A percentile compares a stretch with the other conserved stretches of the same genome.
phyloP scores from a whole-genome alignment of 1,140 invertebrate genomes.

The Drosophila repletoides region DNA sequence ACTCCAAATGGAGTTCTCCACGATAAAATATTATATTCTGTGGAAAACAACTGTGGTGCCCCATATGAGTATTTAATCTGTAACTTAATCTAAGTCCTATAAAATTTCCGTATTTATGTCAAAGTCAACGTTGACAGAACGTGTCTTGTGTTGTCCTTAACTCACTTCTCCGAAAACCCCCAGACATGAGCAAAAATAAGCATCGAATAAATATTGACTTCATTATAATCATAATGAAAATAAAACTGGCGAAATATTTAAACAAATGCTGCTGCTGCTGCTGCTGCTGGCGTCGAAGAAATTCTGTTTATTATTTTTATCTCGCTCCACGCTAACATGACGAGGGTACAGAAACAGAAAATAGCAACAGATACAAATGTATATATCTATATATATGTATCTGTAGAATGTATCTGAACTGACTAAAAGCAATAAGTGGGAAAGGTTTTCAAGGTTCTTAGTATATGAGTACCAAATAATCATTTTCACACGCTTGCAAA shows the following conservation, averaged over 20 bases:
- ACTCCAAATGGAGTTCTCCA: too few species aligned
- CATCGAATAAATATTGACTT: slow-evolving; percentile 49
- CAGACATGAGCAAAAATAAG: slow-evolving; percentile 24
- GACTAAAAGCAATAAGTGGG: slow-evolving; percentile 16
- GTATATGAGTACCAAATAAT: not conserved
- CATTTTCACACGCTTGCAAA: not conserved
- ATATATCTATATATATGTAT: too few species aligned
- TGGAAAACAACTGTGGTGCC: too few species aligned
- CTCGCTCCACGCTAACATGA: not conserved
- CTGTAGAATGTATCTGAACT: not conserved
- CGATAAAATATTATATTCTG: too few species aligned
- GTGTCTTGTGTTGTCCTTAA: not conserved
- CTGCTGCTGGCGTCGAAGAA: slow-evolving; percentile 9
- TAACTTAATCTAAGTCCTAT: too few species aligned
- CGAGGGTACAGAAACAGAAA: not conserved
- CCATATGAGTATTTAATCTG: too few species aligned
- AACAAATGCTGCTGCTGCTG: slow-evolving; percentile 53
- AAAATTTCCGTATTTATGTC: slow-evolving; percentile 13
- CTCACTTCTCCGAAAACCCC: not conserved
- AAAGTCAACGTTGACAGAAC: slow-evolving; percentile 6
- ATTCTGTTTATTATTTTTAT: slow-evolving; percentile 41
- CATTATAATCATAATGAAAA: slow-evolving; percentile 23
- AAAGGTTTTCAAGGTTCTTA: not conserved
- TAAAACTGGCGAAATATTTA: slow-evolving; percentile 48
- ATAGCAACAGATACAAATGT: slow-evolving; percentile 2